Percentiles rank a stretch among this genome's conserved stretches.
phyloP scores from a whole-genome alignment of 1,140 invertebrate species.

The Apolygus lucorum region DNA sequence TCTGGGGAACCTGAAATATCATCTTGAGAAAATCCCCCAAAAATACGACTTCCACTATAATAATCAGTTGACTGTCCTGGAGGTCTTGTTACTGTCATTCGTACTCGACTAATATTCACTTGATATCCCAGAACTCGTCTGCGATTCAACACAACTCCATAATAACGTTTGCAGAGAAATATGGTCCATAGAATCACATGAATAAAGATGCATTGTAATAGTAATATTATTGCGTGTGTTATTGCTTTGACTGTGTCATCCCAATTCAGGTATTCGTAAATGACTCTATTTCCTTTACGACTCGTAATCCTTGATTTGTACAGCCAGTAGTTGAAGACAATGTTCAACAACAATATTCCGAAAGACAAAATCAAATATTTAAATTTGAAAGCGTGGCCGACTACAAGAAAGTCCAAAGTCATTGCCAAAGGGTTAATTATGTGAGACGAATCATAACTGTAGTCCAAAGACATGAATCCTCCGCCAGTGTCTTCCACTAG shows the following conservation, averaged over 20 bases:
- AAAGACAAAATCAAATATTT: background rate
- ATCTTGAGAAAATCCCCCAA: too few species aligned
- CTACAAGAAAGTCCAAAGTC: background rate
- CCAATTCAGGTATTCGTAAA: background rate
- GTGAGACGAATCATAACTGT: slow-evolving; percentile 5
- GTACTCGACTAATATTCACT: too few species aligned
- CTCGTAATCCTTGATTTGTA: background rate
- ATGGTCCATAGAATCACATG: background rate
- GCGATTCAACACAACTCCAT: too few species aligned
- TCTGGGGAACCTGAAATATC: too few species aligned
- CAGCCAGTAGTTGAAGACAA: slow-evolving; percentile 6
- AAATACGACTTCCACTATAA: too few species aligned
- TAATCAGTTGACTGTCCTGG: too few species aligned
- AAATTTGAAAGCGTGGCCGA: background rate
- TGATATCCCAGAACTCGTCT: too few species aligned
- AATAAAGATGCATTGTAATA: background rate
- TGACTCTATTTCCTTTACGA: background rate
- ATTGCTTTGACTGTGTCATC: background rate
- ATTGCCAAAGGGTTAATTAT: background rate
- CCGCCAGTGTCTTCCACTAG: background rate
- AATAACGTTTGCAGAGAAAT: background rate
- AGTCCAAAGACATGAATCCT: background rate
- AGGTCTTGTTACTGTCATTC: too few species aligned
- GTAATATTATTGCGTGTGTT: background rate
- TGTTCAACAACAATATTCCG: background rate